Evolutionary conservation across 2,888 invertebrate species (phyloP), one percentile per base, ranked within the genome.

Genomic region (Cephonodes hylas): DNA sequence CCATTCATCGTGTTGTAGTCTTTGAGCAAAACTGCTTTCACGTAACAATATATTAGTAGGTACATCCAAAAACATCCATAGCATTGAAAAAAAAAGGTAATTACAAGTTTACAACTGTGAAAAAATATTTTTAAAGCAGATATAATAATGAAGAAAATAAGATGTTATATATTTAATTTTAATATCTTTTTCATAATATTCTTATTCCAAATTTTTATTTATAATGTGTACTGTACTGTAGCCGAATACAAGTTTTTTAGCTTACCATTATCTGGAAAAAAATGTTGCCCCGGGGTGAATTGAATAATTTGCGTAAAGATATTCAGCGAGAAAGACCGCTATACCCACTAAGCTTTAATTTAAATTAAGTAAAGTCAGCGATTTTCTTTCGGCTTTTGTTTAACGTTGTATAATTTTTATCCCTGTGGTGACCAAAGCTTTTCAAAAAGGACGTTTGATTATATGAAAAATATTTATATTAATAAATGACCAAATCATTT

Each of bases 281-380:
- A 75, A 74, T 65, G 61, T 53, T 63, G 61, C 63, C 63, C 48
- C 61, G 65, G 68, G 68, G 69, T 72, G 75, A 81, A 81, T 79
- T 77, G 74, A 79, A 82, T 82, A 80, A 82, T 83, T 84, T 75
- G 72, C 66, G 70, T 69, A 79, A 78, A 78, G 71, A 74, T 79
- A 79, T 80, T 77, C 73, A 68, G 72, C 69, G 74, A 69, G 70
- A 80, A 76, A 64, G 70, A 68, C 70, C 66, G 70, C 66, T 68
- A 70, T 69, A 71, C 70, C 70, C 70, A 69, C 76, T 78, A 79
- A 79, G 75, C 74, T 76, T 77, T 79, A 79, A 83, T 84, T 83
- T 77, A 69, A 69, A 69, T 65, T 73, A 78, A 79, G 80, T 83
- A 80, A 82, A 81, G 79, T 72, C 77, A 70, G 78, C 81, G 74